Conservation (phyloP, 2,888 invertebrate genomes). For the Himalopsyche tibetana region DNA sequence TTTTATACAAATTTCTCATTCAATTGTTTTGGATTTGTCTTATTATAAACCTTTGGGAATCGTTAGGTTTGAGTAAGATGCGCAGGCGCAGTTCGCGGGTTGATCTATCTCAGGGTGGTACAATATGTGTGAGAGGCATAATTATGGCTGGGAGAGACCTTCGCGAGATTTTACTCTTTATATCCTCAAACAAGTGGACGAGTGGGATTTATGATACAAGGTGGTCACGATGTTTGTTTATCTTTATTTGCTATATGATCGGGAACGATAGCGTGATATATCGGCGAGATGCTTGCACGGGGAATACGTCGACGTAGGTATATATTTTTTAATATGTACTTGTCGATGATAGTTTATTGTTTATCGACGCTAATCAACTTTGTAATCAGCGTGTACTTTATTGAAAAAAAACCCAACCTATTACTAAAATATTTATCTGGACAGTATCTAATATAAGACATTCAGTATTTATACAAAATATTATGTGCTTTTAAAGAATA, state of each 20-base stretch:
- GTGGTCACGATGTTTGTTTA: constrained; percentile 62
- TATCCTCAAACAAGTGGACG: constrained; percentile 53
- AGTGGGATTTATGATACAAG: constrained; percentile 59
- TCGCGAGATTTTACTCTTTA: constrained; percentile 51
- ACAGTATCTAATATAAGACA: too few relatives aligned
- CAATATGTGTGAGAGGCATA: constrained; percentile 60
- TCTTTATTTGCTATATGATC: constrained; percentile 64
- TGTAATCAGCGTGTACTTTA: background rate
- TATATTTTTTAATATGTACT: constrained; percentile 33
- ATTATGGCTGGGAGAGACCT: constrained; percentile 52
- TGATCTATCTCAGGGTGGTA: constrained; percentile 53
- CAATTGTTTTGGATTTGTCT: too few relatives aligned
- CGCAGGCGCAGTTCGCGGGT: constrained; percentile 37
- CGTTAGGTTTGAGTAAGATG: constrained; percentile 29
- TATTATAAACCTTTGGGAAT: constrained; percentile 31
- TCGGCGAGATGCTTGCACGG: constrained; percentile 47
- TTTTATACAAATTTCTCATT: too few relatives aligned
- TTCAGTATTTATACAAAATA: too few relatives aligned
- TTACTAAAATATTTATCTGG: too few relatives aligned
- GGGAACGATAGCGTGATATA: constrained; percentile 56
- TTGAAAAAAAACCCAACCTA: too few relatives aligned
- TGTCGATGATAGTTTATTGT: constrained; percentile 51
- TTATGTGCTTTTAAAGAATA: too few relatives aligned
- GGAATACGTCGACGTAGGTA: constrained; percentile 18
- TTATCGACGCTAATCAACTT: constrained; percentile 61